Evolutionary conservation across 2,113 vertebrate genomes (phyloP), one percentile per base, ranked within the genome.

Genomic region (Chiloscyllium plagiosum): DNA sequence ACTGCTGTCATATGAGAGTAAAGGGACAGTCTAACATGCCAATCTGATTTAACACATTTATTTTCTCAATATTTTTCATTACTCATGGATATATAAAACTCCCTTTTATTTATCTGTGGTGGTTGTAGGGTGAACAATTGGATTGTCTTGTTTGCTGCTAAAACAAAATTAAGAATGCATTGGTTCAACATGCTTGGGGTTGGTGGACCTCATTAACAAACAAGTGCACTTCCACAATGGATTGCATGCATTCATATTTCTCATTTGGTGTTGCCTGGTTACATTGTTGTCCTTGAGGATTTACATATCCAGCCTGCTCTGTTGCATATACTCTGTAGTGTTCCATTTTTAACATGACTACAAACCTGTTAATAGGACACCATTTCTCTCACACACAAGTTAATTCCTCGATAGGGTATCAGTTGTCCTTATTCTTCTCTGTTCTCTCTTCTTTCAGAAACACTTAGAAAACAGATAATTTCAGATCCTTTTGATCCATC

Each of bases 161-260:
- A 42, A 83, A 47, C 42, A 47, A 47, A 37, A 47, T 17, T 37
- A 83, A 83, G 42, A 37, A 83, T 42, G 37, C 89, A 93, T 37
- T 65, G n/a, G 61, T 37, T 93, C 8, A 20, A 93, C 4, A 17
- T 93, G 89, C 33, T 22, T 93, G 89, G 33, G n/a, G 89, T 92
- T 93, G 89, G 89, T 93, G 89, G 89, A 93, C 65, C 61, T 93
- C 61, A 93, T 93, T 37, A 93, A 93, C 61, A 93, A n/a, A 93
- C 19, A 93, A 93, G 89, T 93, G 89, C n/a, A 66, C 89, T 66
- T 92, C 61, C 89, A 92, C 61, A 66, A n/a, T 66, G 61, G 89
- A 19, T 66, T n/a, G 65, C 87, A 65, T 90, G 87, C 87, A 90
- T 61, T 90, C 61, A 90, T 17, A 61, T 61, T 33, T n/a, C 89